These are phyloP conservation scores for Aplodontia rufa DNA, from an alignment of 2,113 vertebrate species.

Conservation along the genomic window DNA sequence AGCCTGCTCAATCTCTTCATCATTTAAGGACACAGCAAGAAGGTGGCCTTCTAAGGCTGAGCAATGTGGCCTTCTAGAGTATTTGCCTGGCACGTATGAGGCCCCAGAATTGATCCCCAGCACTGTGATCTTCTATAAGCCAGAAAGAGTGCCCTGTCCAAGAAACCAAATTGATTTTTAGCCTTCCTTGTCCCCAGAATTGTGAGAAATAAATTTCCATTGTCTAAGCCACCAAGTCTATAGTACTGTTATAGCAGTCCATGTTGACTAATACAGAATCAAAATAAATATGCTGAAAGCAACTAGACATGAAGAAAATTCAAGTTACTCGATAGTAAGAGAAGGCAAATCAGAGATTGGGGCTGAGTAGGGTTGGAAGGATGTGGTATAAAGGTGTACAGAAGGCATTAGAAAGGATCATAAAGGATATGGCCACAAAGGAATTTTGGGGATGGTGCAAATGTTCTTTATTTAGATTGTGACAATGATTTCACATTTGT, in stretches of 20 bases:
- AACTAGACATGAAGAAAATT: not conserved
- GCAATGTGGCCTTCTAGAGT: not conserved
- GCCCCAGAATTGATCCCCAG: not conserved
- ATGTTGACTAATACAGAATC: not conserved
- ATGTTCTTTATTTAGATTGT: not conserved
- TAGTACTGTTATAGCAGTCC: not conserved
- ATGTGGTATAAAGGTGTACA: not conserved
- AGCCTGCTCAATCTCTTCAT: not conserved
- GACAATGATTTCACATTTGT: not conserved
- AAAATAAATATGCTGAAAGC: not conserved
- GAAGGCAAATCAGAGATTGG: not conserved
- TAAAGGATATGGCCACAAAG: not conserved
- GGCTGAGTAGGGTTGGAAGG: not conserved
- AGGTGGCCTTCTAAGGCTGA: not conserved
- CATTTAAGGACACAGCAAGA: not conserved
- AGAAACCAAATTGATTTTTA: not conserved
- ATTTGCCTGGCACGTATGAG: not conserved
- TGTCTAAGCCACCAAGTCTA: not conserved
- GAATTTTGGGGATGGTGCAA: not conserved
- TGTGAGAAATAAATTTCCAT: not conserved
- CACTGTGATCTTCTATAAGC: not conserved
- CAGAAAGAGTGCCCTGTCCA: not conserved
- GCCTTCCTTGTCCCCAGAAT: not conserved
- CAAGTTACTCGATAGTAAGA: not conserved
- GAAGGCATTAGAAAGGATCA: not conserved